These are phyloP conservation scores for Neodiprion lecontei DNA, from an alignment of 1,140 invertebrate species.

Conservation along the genomic window DNA sequence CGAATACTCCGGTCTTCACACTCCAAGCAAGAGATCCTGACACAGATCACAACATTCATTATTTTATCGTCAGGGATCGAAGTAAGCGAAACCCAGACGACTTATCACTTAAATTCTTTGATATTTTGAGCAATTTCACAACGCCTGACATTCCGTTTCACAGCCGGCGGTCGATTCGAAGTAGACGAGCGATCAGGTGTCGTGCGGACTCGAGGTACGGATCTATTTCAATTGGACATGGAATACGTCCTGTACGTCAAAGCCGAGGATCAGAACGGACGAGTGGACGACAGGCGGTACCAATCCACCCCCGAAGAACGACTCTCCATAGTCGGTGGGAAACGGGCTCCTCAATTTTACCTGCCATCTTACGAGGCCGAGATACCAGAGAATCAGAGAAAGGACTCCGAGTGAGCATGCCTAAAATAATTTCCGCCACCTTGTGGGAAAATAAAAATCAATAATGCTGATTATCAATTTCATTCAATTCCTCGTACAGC, in stretches of 20 bases:
- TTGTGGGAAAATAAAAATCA: background rate
- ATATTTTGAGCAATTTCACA: slow-evolving; percentile 5
- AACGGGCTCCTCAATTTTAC: slow-evolving; percentile 93
- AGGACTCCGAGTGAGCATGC: slow-evolving; percentile 89
- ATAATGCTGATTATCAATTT: background rate
- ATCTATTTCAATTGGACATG: slow-evolving; percentile 94
- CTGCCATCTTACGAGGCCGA: slow-evolving; percentile 92
- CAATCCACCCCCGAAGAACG: slow-evolving; percentile 91
- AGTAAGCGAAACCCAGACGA: slow-evolving; percentile 55
- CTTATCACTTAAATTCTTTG: too few relatives aligned
- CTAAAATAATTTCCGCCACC: background rate
- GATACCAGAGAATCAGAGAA: slow-evolving; percentile 95
- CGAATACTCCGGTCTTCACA: slow-evolving; percentile 95
- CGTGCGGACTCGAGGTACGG: slow-evolving; percentile 88
- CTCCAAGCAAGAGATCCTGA: slow-evolving; percentile 94
- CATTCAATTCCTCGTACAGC: slow-evolving; percentile 65
- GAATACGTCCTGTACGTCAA: slow-evolving; percentile 96
- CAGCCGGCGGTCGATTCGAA: slow-evolving; percentile 81
- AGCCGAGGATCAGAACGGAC: slow-evolving; percentile 93
- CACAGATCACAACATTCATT: slow-evolving; percentile 94
- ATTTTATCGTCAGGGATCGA: slow-evolving; percentile 91
- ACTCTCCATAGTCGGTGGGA: slow-evolving; percentile 91
- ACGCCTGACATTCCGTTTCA: slow-evolving; percentile 18
- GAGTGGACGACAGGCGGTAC: slow-evolving; percentile 85
- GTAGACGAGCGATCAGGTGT: slow-evolving; percentile 93